Conservation (phyloP, 2,113 vertebrate species). For the Ascaphus truei region DNA sequence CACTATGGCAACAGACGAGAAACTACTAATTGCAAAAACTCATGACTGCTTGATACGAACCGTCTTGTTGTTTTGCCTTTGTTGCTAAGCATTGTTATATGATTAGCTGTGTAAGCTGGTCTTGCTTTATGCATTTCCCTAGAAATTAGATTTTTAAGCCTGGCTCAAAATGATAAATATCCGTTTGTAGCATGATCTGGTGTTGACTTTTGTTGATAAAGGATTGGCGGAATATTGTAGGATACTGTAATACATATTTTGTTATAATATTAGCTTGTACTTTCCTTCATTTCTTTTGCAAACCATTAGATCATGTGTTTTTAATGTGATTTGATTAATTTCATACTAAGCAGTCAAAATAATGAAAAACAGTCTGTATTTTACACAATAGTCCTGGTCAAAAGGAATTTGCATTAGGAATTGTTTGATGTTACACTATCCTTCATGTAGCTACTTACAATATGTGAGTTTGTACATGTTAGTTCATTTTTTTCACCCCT, state of each 20-base stretch:
- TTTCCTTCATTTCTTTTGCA: neutral
- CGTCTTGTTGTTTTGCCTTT: neutral
- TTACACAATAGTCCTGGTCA: neutral
- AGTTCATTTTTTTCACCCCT: too few species aligned
- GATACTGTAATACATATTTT: slow-evolving; percentile 15
- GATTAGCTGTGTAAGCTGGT: slow-evolving; percentile 4
- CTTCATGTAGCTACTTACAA: too few species aligned
- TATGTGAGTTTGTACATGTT: too few species aligned
- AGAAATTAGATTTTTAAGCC: neutral
- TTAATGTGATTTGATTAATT: neutral
- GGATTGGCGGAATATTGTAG: neutral
- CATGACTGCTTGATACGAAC: neutral
- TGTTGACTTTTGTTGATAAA: neutral
- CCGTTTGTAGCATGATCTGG: too few species aligned
- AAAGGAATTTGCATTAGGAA: too few species aligned
- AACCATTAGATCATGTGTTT: neutral
- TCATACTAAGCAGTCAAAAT: neutral
- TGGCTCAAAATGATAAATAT: slow-evolving; percentile 11
- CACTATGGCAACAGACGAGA: slow-evolving; percentile 9
- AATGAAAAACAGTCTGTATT: neutral
- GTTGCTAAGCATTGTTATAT: slow-evolving; percentile 21
- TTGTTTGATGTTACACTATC: too few species aligned
- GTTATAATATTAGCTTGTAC: neutral
- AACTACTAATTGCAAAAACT: neutral
- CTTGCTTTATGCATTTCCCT: slow-evolving; percentile 3